Percentiles rank a stretch among this genome's conserved stretches.
phyloP scores from a whole-genome alignment of 2,113 vertebrate genomes.

The Pelmatolapia mariae region DNA sequence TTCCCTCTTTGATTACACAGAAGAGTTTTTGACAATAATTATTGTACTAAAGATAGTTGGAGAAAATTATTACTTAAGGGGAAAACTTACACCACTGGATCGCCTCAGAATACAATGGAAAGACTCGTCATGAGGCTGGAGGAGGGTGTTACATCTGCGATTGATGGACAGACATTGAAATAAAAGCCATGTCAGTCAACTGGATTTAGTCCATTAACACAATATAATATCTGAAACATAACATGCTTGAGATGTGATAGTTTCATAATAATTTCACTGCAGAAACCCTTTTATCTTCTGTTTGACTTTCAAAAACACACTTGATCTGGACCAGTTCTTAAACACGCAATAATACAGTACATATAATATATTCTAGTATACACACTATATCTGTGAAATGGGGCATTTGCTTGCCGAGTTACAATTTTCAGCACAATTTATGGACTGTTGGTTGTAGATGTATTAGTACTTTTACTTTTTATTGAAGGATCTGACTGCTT shows the following conservation, averaged over 20 bases:
- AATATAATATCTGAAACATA: not conserved
- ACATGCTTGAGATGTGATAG: not conserved
- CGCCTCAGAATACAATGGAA: not conserved
- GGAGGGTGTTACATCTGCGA: not conserved
- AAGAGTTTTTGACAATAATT: slow-evolving; percentile 4
- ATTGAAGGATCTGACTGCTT: not conserved
- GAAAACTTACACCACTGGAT: not conserved
- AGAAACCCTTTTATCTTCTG: not conserved
- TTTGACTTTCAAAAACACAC: not conserved
- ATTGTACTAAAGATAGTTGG: slow-evolving; percentile 16
- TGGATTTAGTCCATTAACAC: not conserved
- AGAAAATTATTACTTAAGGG: not conserved
- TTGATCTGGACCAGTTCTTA: not conserved
- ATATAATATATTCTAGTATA: not conserved
- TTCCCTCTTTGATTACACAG: slow-evolving; percentile 32
- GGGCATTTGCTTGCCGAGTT: not conserved
- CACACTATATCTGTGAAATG: not conserved
- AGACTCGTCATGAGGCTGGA: not conserved
- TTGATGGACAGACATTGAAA: not conserved
- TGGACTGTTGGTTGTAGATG: not conserved
- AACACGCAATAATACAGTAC: not conserved
- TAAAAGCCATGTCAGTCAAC: not conserved
- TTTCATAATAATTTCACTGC: not conserved
- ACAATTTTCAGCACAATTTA: not conserved
- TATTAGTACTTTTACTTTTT: not conserved